Evolutionary conservation across 2,888 invertebrate genomes (phyloP), one percentile per base, ranked within the genome.

Genomic region (Mystacides longicornis): DNA sequence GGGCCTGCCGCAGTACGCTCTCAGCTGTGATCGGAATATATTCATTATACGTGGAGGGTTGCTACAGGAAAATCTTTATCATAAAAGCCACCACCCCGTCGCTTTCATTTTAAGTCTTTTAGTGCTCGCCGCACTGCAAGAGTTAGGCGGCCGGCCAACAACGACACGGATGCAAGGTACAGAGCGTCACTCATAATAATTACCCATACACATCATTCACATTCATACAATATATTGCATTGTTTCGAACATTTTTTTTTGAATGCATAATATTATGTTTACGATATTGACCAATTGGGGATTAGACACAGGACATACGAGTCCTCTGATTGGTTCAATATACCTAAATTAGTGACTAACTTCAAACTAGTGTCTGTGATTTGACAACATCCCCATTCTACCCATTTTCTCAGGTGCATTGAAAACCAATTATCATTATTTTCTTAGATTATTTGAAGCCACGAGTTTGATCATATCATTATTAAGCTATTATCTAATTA

Each of bases 1-100:
- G 54, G 54, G 54, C 54, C 45, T 48, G 50, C 56, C 53, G 57
- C 57, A 57, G 56, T 56, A 45, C 21, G 52, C 56, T 52, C 46
- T 52, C 53, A 46, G 45, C 9, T 37, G 22, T 43, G 45, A 51
- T 18, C 23, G n/a, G 51, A 2, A 42, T 42, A 21, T 23, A 42
- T 14, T 37, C 37, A 37, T 16, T 37, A 3, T 37, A 37, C 37
- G 37, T 37, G n/a, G 51, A 37, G 37, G 14, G 37, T 37, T 37
- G 37, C 37, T 37, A 37, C 37, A 16, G 37, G n/a, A 14, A 37
- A 37, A 37, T 7, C 14, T 37, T 7, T 37, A 37, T 37, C 16
- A n/a, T 37, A 16, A 14, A 37, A 37, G 3, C 51, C 20, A 19
- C 20, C 14, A 45, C 45, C 45, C 45, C 20, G 7, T 21, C 51